phyloP scores from a whole-genome alignment of 2,113 vertebrate species.

The Chamaea fasciata region DNA sequence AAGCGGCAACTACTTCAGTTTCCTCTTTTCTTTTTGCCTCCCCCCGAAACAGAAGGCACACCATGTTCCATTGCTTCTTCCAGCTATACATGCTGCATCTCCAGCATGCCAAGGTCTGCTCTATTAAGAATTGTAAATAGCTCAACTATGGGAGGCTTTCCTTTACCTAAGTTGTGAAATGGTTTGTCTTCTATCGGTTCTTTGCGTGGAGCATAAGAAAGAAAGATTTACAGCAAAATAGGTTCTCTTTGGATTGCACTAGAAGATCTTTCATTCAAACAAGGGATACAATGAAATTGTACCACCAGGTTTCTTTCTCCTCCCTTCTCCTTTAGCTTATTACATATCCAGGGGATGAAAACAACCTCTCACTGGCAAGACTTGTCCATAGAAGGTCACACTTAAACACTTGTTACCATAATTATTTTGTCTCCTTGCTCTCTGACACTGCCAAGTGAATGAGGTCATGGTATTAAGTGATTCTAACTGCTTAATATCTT shows the following conservation, averaged over 20 bases:
- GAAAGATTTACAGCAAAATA: background rate
- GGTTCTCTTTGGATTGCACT: background rate
- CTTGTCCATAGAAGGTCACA: background rate
- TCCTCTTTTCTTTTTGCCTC: background rate
- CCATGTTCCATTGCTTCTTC: background rate
- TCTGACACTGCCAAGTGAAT: background rate
- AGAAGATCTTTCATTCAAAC: background rate
- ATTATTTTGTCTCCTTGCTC: background rate
- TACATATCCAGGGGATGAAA: background rate
- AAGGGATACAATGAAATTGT: background rate
- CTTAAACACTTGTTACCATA: background rate
- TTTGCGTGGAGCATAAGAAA: background rate
- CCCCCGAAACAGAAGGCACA: background rate
- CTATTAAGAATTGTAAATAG: background rate
- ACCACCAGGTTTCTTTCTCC: background rate
- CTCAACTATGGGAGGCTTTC: background rate
- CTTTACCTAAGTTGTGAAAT: background rate
- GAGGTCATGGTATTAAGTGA: background rate
- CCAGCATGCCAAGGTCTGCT: background rate
- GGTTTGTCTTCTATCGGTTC: background rate
- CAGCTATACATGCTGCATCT: background rate
- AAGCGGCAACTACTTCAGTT: background rate
- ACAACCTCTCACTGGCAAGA: background rate
- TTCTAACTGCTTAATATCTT: background rate
- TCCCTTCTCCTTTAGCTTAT: background rate